A percentile compares a stretch with the other conserved stretches of the same genome.
phyloP scores from a whole-genome alignment of 2,113 vertebrate genomes.

The Rana temporaria region DNA sequence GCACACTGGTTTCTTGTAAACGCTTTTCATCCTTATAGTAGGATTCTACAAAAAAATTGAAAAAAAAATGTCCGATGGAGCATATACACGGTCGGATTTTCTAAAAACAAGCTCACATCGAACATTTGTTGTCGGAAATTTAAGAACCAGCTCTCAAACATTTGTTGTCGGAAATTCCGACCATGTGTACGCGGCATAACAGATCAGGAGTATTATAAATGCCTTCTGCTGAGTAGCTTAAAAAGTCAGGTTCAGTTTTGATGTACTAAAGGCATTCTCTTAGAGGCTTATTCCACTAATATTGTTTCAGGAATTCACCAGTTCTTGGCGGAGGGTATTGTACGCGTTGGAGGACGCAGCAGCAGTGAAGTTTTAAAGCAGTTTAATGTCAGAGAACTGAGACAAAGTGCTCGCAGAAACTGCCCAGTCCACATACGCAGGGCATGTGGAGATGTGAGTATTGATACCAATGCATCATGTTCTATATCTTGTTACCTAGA shows the following conservation, averaged over 20 bases:
- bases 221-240: no score
- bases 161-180: no score
- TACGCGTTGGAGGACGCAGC: constrained; percentile 90
- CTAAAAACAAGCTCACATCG: no score
- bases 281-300: not conserved
- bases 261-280: not conserved
- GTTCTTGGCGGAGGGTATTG: constrained; percentile 79
- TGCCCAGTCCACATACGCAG: constrained; percentile 70
- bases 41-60: no score
- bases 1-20: no score
- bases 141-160: no score
- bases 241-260: not conserved
- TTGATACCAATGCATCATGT: not conserved
- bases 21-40: no score
- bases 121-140: no score
- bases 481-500: not conserved
- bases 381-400: constrained; percentile 83
- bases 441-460: constrained; percentile 75
- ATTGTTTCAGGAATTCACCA: constrained; percentile 77
- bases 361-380: constrained; percentile 82
- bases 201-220: no score
- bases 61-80: no score
- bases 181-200: no score
- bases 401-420: constrained; percentile 57
- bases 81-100: no score